Base-by-base conservation (phyloP, 2,888 invertebrate species). In the Oeneis ivallda region DNA sequence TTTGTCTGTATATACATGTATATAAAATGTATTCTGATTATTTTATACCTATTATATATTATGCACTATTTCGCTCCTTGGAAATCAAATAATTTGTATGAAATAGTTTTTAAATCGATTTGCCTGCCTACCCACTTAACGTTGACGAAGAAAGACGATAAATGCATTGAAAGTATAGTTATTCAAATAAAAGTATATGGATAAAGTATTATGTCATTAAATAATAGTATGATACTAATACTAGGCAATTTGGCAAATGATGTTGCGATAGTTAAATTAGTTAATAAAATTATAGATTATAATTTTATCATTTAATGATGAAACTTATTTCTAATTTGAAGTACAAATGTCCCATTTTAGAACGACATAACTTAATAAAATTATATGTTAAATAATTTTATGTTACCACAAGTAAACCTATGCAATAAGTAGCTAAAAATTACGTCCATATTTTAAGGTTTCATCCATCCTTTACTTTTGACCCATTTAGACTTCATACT, bases 221-320 rank as follows among this genome's bases (percentile, higher is more conserved):
- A 37, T 37, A 37, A 37, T 37, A 8, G 4, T 37, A 37, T 37
- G 7, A 37, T 9, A 59, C 60, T 15, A 62, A 62, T 49, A 26
- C 67, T 65, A n/a, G n/a, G n/a, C n/a, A n/a, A n/a, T n/a, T n/a
- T n/a, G 67, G 65, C 41, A 47, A 69, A 62, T 64, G 59, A 37
- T 59, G 50, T 67, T 72, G 72, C 71, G 69, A 72, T 70, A 69
- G 61, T 68, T 65, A 56, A 62, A 59, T 65, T 60, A 59, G 37
- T 63, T 65, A 62, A 65, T n/a, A n/a, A n/a, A n/a, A n/a, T 67
- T 63, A 62, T 56, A 56, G 45, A 50, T 60, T 50, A 58, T 64
- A 56, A 64, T 64, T 58, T 45, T 37, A 64, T 64, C 32, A 49
- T 52, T 47, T 49, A 43, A 17, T 64, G 2, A 17, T 60, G 13